Percentiles rank a stretch among this genome's conserved stretches.
Conservation (phyloP, 2,888 invertebrate species). For the Elgonia sp. region DNA sequence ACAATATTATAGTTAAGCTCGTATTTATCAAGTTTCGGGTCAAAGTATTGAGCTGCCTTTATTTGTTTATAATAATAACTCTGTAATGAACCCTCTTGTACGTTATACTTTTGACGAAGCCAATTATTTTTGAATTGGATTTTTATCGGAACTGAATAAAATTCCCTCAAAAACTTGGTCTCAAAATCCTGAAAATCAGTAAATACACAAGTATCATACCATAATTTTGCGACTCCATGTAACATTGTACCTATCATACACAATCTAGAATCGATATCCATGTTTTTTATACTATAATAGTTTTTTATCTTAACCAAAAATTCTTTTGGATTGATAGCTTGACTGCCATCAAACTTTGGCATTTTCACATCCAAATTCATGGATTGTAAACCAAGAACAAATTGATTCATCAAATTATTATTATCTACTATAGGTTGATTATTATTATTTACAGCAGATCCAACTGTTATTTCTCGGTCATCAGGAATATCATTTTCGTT, state of each 20-base stretch:
- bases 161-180: constrained; percentile 34
- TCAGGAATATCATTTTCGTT: not conserved
- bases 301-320: constrained; percentile 42
- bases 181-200: constrained; percentile 12
- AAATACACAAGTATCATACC: constrained; percentile 37
- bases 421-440: not conserved
- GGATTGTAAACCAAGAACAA: constrained; percentile 16
- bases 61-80: constrained; percentile 30
- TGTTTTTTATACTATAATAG: constrained; percentile 31
- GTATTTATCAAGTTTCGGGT: not conserved
- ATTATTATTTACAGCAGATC: not conserved
- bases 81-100: constrained; percentile 21
- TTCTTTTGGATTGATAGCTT: constrained; percentile 36
- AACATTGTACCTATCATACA: constrained; percentile 13
- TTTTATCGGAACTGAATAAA: constrained; percentile 31
- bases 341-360: constrained; percentile 40
- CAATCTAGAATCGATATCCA: not conserved
- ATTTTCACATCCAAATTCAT: constrained; percentile 40
- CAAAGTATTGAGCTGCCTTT: constrained; percentile 20
- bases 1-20: constrained; percentile 27
- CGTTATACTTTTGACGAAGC: constrained; percentile 29
- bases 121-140: constrained; percentile 47
- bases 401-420: not conserved
- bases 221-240: constrained; percentile 26
- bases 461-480: not conserved